Percentiles rank a stretch among this genome's conserved stretches.
Conservation (phyloP, 2,113 vertebrate species). For the Leucoraja erinaceus region DNA sequence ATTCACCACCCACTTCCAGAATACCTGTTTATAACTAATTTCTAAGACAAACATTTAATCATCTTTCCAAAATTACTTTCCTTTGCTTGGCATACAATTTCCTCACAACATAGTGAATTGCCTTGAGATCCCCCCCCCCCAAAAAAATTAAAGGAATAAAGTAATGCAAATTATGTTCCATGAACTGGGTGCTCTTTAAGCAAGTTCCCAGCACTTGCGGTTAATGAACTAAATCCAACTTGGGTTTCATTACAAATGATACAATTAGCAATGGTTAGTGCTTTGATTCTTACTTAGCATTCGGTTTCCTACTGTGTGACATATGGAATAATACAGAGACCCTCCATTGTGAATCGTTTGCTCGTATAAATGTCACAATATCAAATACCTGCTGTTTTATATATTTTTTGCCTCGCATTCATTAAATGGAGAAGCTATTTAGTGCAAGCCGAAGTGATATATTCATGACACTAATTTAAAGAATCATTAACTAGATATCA, state of each 20-base stretch:
- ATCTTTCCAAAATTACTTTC: too few species aligned
- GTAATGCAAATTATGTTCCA: background rate
- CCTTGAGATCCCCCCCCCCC: background rate
- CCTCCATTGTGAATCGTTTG: constrained; percentile 5
- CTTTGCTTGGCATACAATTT: background rate
- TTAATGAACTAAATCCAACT: constrained; percentile 7
- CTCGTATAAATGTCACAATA: constrained; percentile 3
- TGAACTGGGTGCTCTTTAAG: background rate
- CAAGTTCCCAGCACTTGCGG: background rate
- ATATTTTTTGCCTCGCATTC: background rate
- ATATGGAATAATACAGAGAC: background rate
- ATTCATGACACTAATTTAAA: background rate
- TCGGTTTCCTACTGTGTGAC: background rate
- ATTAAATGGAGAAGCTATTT: background rate
- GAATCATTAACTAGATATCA: background rate
- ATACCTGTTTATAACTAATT: background rate
- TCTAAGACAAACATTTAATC: background rate
- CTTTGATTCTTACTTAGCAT: background rate
- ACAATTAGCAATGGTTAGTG: background rate
- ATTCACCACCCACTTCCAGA: background rate
- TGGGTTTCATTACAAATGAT: background rate
- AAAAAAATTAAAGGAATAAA: background rate
- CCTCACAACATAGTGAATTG: constrained; percentile 2
- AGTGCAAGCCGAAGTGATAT: background rate
- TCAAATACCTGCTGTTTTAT: background rate